Evolutionary conservation across 2,797 vertebrate species (phyloP).

Genomic region (Eulemur rubriventer): DNA sequence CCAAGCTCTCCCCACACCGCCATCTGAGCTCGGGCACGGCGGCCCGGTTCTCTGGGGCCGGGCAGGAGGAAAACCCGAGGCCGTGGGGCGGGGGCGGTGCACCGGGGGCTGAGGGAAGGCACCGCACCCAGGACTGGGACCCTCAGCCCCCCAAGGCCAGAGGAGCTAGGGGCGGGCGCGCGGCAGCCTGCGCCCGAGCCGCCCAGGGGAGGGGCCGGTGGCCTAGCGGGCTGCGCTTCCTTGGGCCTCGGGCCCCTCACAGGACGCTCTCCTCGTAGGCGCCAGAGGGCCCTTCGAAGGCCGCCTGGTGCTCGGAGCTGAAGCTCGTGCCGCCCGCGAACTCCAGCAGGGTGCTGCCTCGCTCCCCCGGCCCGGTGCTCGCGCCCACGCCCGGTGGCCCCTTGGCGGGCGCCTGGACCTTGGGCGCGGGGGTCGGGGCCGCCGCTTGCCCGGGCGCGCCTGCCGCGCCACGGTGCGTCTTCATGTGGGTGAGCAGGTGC

Average conservation of each 20-base stretch:
- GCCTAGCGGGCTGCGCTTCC: neutral
- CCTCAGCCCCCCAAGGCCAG: neutral
- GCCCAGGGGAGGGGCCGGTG: neutral
- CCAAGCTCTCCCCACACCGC: neutral
- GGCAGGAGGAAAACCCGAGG: neutral
- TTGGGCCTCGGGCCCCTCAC: conserved; percentile 19
- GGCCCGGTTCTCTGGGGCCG: neutral
- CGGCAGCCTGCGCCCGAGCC: neutral
- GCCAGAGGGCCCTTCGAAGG: conserved; percentile 60
- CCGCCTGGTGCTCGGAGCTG: conserved; percentile 47
- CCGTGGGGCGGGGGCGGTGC: neutral
- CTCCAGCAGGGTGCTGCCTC: conserved; percentile 59
- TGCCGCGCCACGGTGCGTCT: conserved; percentile 67
- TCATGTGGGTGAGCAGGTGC: conserved; percentile 80
- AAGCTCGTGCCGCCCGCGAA: conserved; percentile 77
- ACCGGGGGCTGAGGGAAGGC: neutral
- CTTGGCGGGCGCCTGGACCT: neutral
- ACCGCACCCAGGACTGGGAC: neutral
- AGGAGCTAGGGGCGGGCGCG: neutral
- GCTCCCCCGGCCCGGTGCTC: neutral
- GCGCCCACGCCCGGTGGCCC: neutral
- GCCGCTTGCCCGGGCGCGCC: neutral
- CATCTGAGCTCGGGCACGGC: neutral
- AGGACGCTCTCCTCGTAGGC: conserved; percentile 48
- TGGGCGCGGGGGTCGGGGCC: neutral